Conservation (phyloP, 2,888 invertebrate species). For the Zonitis immaculata region DNA sequence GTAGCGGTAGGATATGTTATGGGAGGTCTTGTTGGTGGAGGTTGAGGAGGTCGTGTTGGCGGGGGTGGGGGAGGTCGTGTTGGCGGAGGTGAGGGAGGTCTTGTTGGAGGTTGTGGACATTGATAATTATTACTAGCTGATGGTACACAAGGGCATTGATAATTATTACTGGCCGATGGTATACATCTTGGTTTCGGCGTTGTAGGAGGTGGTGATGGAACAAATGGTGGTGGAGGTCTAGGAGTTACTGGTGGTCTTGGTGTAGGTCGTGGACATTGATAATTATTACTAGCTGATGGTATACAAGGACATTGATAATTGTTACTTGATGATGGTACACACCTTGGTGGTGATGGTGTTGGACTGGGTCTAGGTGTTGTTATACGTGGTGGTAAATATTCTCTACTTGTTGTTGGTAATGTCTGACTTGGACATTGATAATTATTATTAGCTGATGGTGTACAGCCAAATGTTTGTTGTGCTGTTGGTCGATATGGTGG, state of each 20-base stretch:
- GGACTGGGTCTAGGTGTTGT: not conserved
- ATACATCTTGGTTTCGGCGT: not conserved
- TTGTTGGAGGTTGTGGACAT: conserved; percentile 3
- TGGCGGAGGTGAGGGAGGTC: conserved; percentile 14
- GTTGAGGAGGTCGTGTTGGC: conserved; percentile 3
- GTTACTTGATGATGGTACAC: conserved; percentile 1
- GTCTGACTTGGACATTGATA: conserved; percentile 6
- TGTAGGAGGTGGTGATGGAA: conserved; percentile 2
- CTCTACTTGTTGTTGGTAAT: conserved; percentile 2
- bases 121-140: not conserved
- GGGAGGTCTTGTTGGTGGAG: too few relatives aligned
- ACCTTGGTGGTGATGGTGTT: not conserved
- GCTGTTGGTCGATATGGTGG: not conserved
- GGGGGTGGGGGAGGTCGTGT: conserved; percentile 17
- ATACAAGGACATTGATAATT: not conserved
- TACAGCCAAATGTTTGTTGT: not conserved
- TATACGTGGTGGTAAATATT: too few relatives aligned
- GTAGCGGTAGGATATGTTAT: too few relatives aligned
- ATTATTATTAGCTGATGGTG: conserved; percentile 2
- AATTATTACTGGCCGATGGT: conserved; percentile 5
- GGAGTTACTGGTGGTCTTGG: conserved; percentile 42
- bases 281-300: conserved; percentile 34
- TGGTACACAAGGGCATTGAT: not conserved
- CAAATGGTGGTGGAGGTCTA: conserved; percentile 29
- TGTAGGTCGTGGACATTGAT: conserved; percentile 40